Evolutionary conservation across 2,113 vertebrate genomes (phyloP).

Genomic region (Cairina moschata): DNA sequence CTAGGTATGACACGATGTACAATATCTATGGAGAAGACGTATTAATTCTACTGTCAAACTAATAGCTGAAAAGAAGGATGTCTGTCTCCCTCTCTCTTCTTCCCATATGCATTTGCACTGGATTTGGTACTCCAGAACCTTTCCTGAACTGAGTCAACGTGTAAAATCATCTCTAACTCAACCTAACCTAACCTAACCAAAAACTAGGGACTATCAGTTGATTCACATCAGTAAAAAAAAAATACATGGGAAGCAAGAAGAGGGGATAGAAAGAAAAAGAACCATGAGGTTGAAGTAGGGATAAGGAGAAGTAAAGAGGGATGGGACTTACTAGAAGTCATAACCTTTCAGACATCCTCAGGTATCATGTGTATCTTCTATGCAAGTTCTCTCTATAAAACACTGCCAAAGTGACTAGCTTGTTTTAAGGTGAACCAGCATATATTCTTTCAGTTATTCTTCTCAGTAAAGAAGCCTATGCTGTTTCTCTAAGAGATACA

Average conservation of each 20-base stretch:
- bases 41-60: background rate
- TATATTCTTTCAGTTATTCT: background rate
- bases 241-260: background rate
- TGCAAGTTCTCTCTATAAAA: background rate
- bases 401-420: background rate
- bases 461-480: background rate
- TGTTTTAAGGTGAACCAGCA: background rate
- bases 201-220: background rate
- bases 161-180: background rate
- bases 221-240: background rate
- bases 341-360: background rate
- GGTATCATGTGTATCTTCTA: background rate
- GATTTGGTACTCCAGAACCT: background rate
- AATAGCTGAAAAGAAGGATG: background rate
- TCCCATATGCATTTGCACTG: accelerated
- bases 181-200: background rate
- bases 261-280: background rate
- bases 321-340: background rate
- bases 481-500: background rate
- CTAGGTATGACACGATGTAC: no score
- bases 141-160: background rate
- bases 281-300: background rate
- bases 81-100: background rate
- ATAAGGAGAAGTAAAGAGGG: background rate
- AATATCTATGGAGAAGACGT: background rate